Base-by-base conservation (phyloP, 2,888 invertebrate species). In the Pardosa pseudoannulata region DNA sequence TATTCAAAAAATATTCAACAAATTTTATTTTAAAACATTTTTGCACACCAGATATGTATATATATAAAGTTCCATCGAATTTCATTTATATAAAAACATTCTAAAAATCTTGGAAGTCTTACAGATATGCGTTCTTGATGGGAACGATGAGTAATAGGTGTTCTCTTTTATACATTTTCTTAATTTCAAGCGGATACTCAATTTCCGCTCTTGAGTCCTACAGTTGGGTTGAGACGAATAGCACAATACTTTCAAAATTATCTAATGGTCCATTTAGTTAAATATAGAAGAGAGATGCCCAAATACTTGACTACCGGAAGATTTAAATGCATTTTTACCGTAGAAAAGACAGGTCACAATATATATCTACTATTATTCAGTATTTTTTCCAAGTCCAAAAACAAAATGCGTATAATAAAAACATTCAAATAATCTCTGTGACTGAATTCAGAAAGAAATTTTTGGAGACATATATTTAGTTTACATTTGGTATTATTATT, bases 31-130 rank as follows among this genome's bases (percentile, higher is more conserved):
- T 80, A 65, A 79, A 71, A 80, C 65, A 73, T 31, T 65, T 41
- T 67, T 80, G 11, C 80, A 80, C 80, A 80, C 73, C 80, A 73
- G 79, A 79, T 79, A 73, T 73, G 73, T 80, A 80, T 80, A 80
- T 78, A 78, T 80, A 80, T 80, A 80, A 80, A 80, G 80, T 65
- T 72, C 73, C 73, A 73, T 80, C 32, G 50, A 41, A 28, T 72
- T 27, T 32, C 56, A 36, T 72, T 80, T 80, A 72, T 80, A 80
- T 80, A 80, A 80, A 80, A 80, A 80, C 80, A 50, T 67, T 80
- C 80, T 80, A 80, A 80, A 80, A 80, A 80, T 67, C 50, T 71
- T 80, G 80, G 79, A 80, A 80, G 80, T 80, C 32, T 29, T 73
- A 73, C 56, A 73, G 31, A 56, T 73, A 73, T 73, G 72, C 72